Conservation (phyloP, 1,140 invertebrate species). For the Drosophila sp. region DNA sequence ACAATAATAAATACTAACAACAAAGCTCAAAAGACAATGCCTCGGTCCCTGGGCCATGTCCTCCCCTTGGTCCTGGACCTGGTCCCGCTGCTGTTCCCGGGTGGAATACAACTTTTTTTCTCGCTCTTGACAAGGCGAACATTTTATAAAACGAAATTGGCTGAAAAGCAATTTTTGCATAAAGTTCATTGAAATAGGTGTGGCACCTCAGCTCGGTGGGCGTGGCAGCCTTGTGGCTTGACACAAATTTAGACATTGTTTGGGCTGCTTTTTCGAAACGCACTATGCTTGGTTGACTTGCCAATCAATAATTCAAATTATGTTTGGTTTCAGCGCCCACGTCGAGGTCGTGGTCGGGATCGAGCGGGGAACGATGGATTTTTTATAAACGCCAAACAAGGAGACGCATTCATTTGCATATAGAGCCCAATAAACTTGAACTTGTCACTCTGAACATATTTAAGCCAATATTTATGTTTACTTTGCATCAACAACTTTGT, state of each 20-base stretch:
- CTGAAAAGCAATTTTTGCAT: conserved; percentile 72
- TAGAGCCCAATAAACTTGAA: conserved; percentile 44
- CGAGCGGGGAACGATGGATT: neutral
- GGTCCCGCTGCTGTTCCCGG: neutral
- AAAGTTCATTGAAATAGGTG: conserved; percentile 58
- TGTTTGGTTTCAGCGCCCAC: conserved; percentile 44
- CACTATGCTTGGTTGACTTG: conserved; percentile 50
- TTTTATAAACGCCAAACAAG: conserved; percentile 2
- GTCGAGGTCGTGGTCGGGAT: neutral
- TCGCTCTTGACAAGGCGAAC: conserved; percentile 41
- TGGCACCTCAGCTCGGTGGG: conserved; percentile 29
- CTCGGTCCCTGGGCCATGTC: conserved; percentile 16
- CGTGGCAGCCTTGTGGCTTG: conserved; percentile 61
- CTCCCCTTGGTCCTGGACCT: no score
- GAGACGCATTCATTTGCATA: conserved; percentile 46
- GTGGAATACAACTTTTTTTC: conserved; percentile 46
- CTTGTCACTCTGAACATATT: conserved; percentile 35
- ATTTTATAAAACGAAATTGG: conserved; percentile 70
- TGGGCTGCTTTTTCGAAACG: conserved; percentile 41
- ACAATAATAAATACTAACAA: conserved; percentile 23
- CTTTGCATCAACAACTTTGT: conserved; percentile 18
- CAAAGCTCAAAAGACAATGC: conserved; percentile 76
- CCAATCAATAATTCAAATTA: conserved; percentile 82
- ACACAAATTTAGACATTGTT: conserved; percentile 73
- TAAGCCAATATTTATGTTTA: conserved; percentile 42